phyloP scores from a whole-genome alignment of 2,797 vertebrate genomes.

The Sebastes melanostomus region DNA sequence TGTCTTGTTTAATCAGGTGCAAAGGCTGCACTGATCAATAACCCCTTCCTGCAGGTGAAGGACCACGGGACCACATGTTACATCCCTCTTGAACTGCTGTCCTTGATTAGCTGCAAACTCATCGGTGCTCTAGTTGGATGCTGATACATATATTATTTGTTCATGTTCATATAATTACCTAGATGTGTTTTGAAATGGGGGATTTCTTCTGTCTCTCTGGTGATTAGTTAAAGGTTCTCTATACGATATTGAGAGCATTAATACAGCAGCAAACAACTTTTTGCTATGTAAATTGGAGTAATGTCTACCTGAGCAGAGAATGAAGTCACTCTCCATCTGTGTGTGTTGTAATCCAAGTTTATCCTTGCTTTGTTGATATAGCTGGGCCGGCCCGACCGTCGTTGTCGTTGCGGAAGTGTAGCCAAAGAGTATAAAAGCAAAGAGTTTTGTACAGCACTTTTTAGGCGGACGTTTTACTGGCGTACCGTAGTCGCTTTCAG shows the following conservation, averaged over 20 bases:
- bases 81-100: conserved; percentile 18
- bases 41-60: conserved; percentile 38
- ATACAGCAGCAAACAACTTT: rapidly evolving
- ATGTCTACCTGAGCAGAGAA: too few relatives aligned
- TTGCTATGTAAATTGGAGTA: too few relatives aligned
- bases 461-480: too few relatives aligned
- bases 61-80: conserved; percentile 24
- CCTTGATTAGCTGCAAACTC: conserved; percentile 23
- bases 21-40: conserved; percentile 54
- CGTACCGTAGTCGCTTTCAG: too few relatives aligned
- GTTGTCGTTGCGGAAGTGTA: too few relatives aligned
- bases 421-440: too few relatives aligned
- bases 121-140: background rate
- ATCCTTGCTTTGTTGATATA: too few relatives aligned
- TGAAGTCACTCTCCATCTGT: too few relatives aligned
- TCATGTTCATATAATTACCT: background rate
- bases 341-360: too few relatives aligned
- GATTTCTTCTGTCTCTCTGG: background rate
- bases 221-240: background rate
- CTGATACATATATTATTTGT: background rate
- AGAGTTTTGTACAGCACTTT: too few relatives aligned
- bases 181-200: background rate
- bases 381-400: too few relatives aligned
- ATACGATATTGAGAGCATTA: too few relatives aligned
- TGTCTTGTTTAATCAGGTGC: conserved; percentile 74